phyloP scores from a whole-genome alignment of 2,113 vertebrate species.

The Isurus oxyrinchus region DNA sequence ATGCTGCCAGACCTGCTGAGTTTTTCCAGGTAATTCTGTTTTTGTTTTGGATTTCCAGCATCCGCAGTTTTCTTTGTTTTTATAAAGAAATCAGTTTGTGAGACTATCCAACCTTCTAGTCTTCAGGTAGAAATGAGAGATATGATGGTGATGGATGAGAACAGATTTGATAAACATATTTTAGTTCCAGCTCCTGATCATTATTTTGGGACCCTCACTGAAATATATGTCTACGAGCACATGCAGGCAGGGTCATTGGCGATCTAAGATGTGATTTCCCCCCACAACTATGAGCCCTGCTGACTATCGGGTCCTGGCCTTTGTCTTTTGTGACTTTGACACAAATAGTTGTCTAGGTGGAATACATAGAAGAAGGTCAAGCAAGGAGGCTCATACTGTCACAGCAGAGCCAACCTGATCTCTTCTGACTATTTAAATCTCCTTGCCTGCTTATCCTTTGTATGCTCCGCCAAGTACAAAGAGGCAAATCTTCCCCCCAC shows the following conservation, averaged over 20 bases:
- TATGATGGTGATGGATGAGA: neutral
- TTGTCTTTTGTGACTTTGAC: neutral
- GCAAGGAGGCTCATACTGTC: neutral
- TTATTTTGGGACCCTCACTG: neutral
- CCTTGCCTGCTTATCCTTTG: neutral
- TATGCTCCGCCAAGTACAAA: neutral
- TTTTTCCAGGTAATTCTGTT: too few relatives aligned
- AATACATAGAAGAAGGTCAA: neutral
- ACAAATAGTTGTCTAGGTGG: neutral
- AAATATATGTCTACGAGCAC: neutral
- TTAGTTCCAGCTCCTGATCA: neutral
- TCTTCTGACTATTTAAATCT: neutral
- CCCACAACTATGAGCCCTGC: neutral
- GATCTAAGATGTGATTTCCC: neutral
- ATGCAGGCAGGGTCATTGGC: neutral
- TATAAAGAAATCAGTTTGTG: neutral
- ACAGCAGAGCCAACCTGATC: too few relatives aligned
- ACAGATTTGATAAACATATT: neutral
- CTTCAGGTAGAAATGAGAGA: neutral
- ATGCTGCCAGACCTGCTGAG: too few relatives aligned
- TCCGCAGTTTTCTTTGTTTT: too few relatives aligned
- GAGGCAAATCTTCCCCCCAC: neutral
- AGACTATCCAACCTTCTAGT: neutral
- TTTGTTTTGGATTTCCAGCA: too few relatives aligned
- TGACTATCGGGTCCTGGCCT: neutral